Evolutionary conservation across 2,797 vertebrate genomes (phyloP).

Genomic region (Macropus fuliginosus): DNA sequence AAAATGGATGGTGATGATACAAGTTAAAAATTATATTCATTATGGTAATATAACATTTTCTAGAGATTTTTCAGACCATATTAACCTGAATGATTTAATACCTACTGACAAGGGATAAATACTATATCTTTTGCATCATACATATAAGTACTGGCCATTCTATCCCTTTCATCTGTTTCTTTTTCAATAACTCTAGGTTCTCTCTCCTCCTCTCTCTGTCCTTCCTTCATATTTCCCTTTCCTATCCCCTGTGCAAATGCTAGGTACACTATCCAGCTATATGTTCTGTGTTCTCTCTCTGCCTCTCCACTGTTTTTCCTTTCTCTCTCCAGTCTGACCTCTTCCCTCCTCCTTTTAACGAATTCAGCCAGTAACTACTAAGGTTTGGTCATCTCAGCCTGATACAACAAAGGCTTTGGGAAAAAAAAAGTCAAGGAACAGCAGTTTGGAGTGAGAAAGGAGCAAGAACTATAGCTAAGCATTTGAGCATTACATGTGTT

Average conservation of each 20-base stretch:
- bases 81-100: neutral
- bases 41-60: neutral
- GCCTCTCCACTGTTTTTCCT: too few relatives aligned
- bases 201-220: neutral
- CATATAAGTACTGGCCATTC: neutral
- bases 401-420: too few relatives aligned
- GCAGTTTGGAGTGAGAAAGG: too few relatives aligned
- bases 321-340: too few relatives aligned
- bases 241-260: neutral
- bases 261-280: neutral
- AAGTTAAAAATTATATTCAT: neutral
- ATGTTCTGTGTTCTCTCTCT: neutral
- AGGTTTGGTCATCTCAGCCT: too few relatives aligned
- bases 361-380: too few relatives aligned
- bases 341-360: neutral
- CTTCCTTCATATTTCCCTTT: neutral
- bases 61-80: neutral
- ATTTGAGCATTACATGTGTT: too few relatives aligned
- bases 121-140: neutral
- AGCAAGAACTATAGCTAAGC: too few relatives aligned
- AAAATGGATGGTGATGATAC: neutral
- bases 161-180: neutral
- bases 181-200: neutral
- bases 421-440: too few relatives aligned
- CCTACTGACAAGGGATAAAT: fast-evolving